Conservation (phyloP, 2,113 vertebrate genomes). For the Austrofundulus limnaeus region DNA sequence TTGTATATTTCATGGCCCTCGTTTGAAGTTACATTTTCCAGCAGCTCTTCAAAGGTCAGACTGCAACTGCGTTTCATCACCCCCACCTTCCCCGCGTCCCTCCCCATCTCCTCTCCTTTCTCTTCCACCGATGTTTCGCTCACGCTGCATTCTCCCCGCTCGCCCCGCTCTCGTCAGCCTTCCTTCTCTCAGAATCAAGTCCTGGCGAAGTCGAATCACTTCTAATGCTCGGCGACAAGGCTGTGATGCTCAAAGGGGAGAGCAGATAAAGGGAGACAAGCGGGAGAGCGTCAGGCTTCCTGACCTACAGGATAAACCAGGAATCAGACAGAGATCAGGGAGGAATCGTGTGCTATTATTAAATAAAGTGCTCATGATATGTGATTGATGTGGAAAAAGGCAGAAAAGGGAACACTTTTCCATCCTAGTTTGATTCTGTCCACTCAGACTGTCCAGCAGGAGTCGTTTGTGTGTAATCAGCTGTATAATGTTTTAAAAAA, state of each 20-base stretch:
- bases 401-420: constrained; percentile 4
- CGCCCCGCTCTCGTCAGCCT: not conserved
- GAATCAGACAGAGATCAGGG: constrained; percentile 49
- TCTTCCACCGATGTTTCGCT: constrained; percentile 49
- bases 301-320: constrained; percentile 39
- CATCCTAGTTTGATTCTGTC: constrained; percentile 28
- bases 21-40: constrained; percentile 74
- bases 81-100: constrained; percentile 33
- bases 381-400: no score
- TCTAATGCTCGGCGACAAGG: constrained; percentile 35
- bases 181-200: constrained; percentile 37
- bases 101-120: constrained; percentile 40
- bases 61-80: constrained; percentile 62
- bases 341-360: constrained; percentile 12
- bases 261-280: constrained; percentile 17
- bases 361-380: not conserved
- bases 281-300: constrained; percentile 6
- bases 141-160: constrained; percentile 53
- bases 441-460: constrained; percentile 20
- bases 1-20: constrained; percentile 73
- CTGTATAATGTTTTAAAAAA: constrained; percentile 37
- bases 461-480: constrained; percentile 27
- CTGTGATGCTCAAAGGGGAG: constrained; percentile 34
- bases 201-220: constrained; percentile 40
- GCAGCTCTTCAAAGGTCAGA: constrained; percentile 71